A percentile compares a stretch with the other conserved stretches of the same genome.
Conservation (phyloP, 2,797 vertebrate species). For the Nannoperca australis region DNA sequence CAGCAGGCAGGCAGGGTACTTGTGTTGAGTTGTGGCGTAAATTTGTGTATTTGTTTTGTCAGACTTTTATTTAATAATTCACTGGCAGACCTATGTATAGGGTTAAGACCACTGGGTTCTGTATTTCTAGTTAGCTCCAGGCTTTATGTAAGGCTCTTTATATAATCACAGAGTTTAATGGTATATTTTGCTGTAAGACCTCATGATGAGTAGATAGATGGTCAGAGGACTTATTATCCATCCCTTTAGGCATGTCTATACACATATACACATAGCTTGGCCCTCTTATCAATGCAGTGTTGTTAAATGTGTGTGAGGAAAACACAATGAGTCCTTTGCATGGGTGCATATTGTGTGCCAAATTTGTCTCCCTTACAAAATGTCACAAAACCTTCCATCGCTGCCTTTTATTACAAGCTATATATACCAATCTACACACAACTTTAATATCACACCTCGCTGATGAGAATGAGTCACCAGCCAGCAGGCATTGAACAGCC, state of each 20-base stretch:
- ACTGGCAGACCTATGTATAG: conserved; percentile 69
- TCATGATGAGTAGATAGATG: conserved; percentile 42
- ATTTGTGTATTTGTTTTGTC: conserved; percentile 67
- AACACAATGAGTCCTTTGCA: conserved; percentile 41
- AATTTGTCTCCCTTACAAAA: conserved; percentile 39
- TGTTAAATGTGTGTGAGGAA: conserved; percentile 12
- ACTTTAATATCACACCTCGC: conserved; percentile 55
- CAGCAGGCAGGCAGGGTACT: conserved; percentile 55
- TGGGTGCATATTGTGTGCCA: conserved; percentile 24
- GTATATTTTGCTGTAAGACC: conserved; percentile 53
- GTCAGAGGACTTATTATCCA: conserved; percentile 37
- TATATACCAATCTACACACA: conserved; percentile 45
- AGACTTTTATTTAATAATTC: conserved; percentile 76
- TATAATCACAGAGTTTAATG: conserved; percentile 77
- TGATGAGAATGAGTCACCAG: conserved; percentile 71
- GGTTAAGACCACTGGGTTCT: conserved; percentile 52
- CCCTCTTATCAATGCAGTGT: conserved; percentile 9
- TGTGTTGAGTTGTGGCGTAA: conserved; percentile 67
- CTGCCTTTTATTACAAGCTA: conserved; percentile 43
- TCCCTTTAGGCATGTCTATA: conserved; percentile 15
- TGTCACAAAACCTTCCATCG: conserved; percentile 21
- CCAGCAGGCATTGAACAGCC: conserved; percentile 55
- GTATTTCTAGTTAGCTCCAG: conserved; percentile 76
- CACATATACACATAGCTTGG: conserved; percentile 4
- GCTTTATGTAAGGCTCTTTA: conserved; percentile 82